Percentiles rank a stretch among this genome's conserved stretches.
These are phyloP conservation scores for Pterostichus madidus DNA, from an alignment of 2,888 invertebrate species.

Conservation along the genomic window DNA sequence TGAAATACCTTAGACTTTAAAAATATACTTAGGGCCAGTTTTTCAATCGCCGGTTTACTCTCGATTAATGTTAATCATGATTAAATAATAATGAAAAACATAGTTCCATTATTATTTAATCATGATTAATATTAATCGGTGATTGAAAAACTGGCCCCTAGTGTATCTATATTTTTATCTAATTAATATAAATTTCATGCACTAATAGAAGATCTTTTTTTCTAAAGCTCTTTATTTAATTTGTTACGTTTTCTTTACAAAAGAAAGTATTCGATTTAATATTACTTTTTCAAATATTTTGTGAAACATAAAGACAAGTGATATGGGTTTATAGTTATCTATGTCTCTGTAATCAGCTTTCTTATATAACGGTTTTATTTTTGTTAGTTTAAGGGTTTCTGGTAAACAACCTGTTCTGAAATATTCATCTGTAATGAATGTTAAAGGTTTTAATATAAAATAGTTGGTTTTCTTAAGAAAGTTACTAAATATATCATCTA, in stretches of 20 bases:
- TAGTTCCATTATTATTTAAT: no score
- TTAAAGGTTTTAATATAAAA: background rate
- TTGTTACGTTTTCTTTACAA: slow-evolving; percentile 12
- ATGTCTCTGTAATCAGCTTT: background rate
- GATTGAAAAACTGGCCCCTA: no score
- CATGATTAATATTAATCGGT: no score
- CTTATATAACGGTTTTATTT: slow-evolving; percentile 12
- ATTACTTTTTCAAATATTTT: slow-evolving; percentile 31
- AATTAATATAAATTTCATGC: background rate
- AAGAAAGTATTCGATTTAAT: background rate
- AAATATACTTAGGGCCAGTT: background rate
- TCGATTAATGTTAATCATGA: no score
- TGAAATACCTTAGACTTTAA: background rate
- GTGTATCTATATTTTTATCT: background rate
- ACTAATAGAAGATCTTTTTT: slow-evolving; percentile 27
- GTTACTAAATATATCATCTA: background rate
- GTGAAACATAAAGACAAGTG: background rate
- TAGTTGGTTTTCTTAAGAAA: background rate
- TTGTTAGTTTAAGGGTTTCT: background rate
- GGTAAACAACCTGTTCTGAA: background rate
- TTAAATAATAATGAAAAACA: no score
- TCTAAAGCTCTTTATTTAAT: slow-evolving; percentile 18
- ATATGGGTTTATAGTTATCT: slow-evolving; percentile 19
- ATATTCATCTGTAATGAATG: slow-evolving; percentile 7
- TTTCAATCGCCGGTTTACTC: no score